Conservation (phyloP, 1,140 invertebrate species). For the Procambarus virginalis region DNA sequence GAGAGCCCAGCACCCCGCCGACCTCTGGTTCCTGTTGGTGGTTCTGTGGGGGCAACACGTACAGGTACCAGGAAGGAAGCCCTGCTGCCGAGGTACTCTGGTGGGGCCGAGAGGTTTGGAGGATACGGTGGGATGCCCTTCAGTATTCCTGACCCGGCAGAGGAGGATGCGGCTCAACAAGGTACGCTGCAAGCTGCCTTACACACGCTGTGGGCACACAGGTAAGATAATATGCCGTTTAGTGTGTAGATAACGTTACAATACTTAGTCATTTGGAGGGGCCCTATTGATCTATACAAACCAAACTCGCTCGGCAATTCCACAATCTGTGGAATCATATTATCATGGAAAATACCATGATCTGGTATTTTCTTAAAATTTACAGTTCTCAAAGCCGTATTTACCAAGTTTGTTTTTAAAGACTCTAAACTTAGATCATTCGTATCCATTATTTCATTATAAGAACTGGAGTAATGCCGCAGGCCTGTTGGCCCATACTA, state of each 20-base stretch:
- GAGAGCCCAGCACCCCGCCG: neutral
- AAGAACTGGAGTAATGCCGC: too few species aligned
- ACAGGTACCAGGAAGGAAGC: neutral
- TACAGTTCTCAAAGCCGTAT: neutral
- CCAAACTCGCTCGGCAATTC: neutral
- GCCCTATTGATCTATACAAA: neutral
- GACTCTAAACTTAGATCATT: too few species aligned
- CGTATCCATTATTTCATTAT: too few species aligned
- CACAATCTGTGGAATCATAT: neutral
- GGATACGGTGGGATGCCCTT: neutral
- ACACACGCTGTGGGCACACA: slow-evolving; percentile 12
- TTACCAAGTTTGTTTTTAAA: neutral
- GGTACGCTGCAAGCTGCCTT: slow-evolving; percentile 23
- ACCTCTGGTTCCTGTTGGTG: neutral
- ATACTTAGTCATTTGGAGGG: neutral
- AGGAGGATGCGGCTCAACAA: neutral
- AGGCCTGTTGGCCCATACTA: too few species aligned
- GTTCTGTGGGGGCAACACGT: neutral
- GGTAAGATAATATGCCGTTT: neutral
- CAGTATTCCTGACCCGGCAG: neutral
- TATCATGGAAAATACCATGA: neutral
- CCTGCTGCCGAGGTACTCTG: neutral
- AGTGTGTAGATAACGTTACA: neutral
- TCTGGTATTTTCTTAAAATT: neutral
- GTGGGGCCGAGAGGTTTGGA: neutral